Conservation (phyloP, 92 coral and sea anemone genomes). For the Montipora capitata region DNA sequence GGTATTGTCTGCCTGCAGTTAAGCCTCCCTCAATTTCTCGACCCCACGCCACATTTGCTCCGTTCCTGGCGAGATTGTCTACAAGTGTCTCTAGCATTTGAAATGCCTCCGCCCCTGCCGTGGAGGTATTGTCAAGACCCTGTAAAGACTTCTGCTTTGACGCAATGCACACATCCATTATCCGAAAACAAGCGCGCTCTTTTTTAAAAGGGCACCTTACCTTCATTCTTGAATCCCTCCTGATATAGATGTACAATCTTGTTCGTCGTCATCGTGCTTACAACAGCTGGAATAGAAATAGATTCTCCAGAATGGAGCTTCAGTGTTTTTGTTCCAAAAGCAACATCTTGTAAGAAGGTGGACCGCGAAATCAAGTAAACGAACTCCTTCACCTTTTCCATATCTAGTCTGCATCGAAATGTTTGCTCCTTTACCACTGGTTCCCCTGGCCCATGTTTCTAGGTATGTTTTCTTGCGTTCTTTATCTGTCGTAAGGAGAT, state of each 20-base stretch:
- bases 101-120: slow-evolving; percentile 62
- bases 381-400: slow-evolving; percentile 39
- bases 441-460: slow-evolving; percentile 41
- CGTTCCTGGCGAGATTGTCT: not conserved
- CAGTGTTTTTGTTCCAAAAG: slow-evolving; percentile 55
- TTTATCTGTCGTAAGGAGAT: slow-evolving; percentile 56
- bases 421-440: not conserved
- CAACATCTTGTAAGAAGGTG: slow-evolving; percentile 51
- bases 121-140: slow-evolving; percentile 65
- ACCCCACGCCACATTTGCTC: not conserved
- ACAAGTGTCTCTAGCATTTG: slow-evolving; percentile 1
- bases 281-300: slow-evolving; percentile 66
- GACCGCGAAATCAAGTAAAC: slow-evolving; percentile 57
- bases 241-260: slow-evolving; percentile 57
- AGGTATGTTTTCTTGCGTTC: slow-evolving; percentile 53
- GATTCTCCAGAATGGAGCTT: slow-evolving; percentile 52
- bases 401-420: slow-evolving; percentile 45
- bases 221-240: not conserved
- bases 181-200: slow-evolving; percentile 67
- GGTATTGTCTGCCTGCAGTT: not conserved
- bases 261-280: slow-evolving; percentile 58
- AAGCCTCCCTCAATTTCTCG: not conserved
- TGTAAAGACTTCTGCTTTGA: slow-evolving; percentile 72
- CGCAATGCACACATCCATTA: slow-evolving; percentile 59
- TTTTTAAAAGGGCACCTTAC: slow-evolving; percentile 29